A percentile compares a stretch with the other conserved stretches of the same genome.
phyloP scores from a whole-genome alignment of 2,797 vertebrate species.

The Halcyon leucocephala region DNA sequence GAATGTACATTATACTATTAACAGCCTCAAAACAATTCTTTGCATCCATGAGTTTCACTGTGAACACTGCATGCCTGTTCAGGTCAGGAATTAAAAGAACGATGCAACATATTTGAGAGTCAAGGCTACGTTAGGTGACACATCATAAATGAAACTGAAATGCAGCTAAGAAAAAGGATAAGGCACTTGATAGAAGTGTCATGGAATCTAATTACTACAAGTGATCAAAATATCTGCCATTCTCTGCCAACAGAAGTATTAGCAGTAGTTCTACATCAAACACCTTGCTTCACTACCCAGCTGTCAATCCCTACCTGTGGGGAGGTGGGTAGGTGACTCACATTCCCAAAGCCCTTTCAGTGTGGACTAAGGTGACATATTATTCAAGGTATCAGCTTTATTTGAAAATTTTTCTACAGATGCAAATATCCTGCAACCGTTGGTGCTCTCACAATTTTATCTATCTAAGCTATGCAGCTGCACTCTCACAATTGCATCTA shows the following conservation, averaged over 20 bases:
- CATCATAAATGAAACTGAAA: neutral
- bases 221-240: neutral
- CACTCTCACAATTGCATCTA: neutral
- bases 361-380: too few species aligned
- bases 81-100: neutral
- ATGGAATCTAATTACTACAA: neutral
- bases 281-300: neutral
- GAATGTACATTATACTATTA: rapidly evolving
- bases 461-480: too few species aligned
- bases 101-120: neutral
- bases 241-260: neutral
- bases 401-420: neutral
- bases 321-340: too few species aligned
- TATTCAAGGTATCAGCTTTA: neutral
- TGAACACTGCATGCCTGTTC: rapidly evolving
- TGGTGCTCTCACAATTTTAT: too few species aligned
- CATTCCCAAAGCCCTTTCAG: too few species aligned
- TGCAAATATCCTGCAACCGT: too few species aligned
- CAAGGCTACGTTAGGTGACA: neutral
- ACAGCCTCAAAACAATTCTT: neutral
- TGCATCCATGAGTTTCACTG: rapidly evolving
- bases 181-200: neutral
- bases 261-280: neutral
- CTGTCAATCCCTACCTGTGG: too few species aligned
- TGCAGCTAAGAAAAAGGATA: neutral